Conservation (phyloP, 1,140 invertebrate genomes). For the Drosophila tristis region DNA sequence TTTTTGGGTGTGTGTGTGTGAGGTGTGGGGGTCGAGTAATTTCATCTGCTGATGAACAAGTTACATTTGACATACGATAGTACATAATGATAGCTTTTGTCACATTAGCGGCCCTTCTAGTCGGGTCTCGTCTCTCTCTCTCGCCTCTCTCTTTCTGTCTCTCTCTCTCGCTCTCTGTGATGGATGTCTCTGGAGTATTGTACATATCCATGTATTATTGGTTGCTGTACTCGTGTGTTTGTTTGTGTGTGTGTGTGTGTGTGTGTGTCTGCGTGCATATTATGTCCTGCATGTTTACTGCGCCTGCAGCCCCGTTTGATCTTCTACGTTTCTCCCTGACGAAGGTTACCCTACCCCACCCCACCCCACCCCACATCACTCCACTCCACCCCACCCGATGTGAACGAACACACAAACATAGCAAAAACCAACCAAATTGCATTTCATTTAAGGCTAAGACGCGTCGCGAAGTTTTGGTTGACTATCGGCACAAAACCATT, state of each 20-base stretch:
- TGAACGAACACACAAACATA: background rate
- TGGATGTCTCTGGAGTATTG: slow-evolving; percentile 39
- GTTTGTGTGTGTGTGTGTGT: background rate
- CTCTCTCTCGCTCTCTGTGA: background rate
- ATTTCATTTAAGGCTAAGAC: slow-evolving; percentile 27
- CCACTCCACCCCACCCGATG: too few species aligned
- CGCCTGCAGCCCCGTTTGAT: background rate
- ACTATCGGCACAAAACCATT: slow-evolving; percentile 25
- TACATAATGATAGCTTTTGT: slow-evolving; percentile 33
- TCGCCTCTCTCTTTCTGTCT: too few species aligned
- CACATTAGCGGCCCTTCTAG: slow-evolving; percentile 20
- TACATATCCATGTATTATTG: slow-evolving; percentile 27
- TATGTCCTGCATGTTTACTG: background rate
- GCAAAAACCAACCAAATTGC: slow-evolving; percentile 22
- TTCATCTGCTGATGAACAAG: slow-evolving; percentile 47
- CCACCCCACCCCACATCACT: too few species aligned
- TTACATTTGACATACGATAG: slow-evolving; percentile 46
- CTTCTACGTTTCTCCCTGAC: background rate
- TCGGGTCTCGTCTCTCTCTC: background rate
- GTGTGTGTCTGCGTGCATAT: background rate
- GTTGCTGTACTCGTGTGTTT: slow-evolving; percentile 26
- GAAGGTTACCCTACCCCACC: background rate
- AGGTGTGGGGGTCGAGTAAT: slow-evolving; percentile 34
- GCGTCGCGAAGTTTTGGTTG: slow-evolving; percentile 18
- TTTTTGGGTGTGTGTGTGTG: slow-evolving; percentile 17